Conservation (phyloP, 2,113 vertebrate species). For the Pyxicephalus adspersus region DNA sequence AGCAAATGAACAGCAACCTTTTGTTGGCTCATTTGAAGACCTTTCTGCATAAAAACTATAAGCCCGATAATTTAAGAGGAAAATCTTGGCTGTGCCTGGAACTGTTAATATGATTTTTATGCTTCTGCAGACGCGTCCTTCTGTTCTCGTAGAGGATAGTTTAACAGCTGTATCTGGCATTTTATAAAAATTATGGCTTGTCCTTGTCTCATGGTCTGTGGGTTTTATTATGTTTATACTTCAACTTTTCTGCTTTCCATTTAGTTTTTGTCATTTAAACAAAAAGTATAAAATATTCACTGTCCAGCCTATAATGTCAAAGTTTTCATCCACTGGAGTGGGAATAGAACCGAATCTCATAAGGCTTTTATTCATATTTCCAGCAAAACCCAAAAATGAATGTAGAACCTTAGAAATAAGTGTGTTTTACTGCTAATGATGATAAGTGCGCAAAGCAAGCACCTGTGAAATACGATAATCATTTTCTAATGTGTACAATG, state of each 20-base stretch:
- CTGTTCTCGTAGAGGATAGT: slow-evolving; percentile 36
- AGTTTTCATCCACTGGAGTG: slow-evolving; percentile 2
- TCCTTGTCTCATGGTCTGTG: slow-evolving; percentile 48
- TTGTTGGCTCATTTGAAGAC: background rate
- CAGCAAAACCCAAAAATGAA: background rate
- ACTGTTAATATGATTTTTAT: slow-evolving; percentile 45
- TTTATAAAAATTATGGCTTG: slow-evolving; percentile 56
- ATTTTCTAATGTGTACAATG: background rate
- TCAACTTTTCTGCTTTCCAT: slow-evolving; percentile 42
- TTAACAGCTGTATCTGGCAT: slow-evolving; percentile 48
- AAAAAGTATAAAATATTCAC: slow-evolving; percentile 46
- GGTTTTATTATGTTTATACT: slow-evolving; percentile 54
- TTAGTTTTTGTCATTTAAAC: slow-evolving; percentile 45
- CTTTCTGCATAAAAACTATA: background rate
- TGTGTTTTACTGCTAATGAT: background rate
- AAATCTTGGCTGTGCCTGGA: slow-evolving; percentile 22
- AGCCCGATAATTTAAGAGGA: slow-evolving; percentile 17
- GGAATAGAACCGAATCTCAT: background rate
- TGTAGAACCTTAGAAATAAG: background rate
- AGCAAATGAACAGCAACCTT: background rate
- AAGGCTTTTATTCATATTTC: slow-evolving; percentile 4
- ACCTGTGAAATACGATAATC: background rate
- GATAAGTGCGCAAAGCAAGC: background rate
- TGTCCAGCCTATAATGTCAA: slow-evolving; percentile 13
- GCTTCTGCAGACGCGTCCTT: slow-evolving; percentile 48